Evolutionary conservation across 2,888 invertebrate species (phyloP).

Genomic region (Phania funesta): DNA sequence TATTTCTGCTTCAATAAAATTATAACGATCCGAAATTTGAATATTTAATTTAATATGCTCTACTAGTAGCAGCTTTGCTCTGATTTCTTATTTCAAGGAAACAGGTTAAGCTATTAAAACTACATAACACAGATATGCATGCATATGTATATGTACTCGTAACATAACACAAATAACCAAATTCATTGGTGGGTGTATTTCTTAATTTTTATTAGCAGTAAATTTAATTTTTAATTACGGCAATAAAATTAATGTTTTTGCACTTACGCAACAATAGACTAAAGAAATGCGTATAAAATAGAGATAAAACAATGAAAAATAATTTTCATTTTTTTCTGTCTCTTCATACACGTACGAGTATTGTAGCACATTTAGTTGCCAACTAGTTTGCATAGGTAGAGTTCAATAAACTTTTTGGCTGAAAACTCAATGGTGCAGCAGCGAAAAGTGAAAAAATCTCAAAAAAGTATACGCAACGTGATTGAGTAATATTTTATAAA

Average conservation of each 20-base stretch:
- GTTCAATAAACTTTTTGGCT: slow-evolving; percentile 61
- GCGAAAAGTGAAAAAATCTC: slow-evolving; percentile 25
- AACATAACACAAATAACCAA: too few relatives aligned
- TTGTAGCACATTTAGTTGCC: slow-evolving; percentile 28
- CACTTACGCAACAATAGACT: slow-evolving; percentile 10
- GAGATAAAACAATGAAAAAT: background rate
- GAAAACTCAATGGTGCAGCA: slow-evolving; percentile 26
- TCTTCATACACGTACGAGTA: too few relatives aligned
- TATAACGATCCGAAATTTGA: too few relatives aligned
- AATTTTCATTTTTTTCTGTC: background rate
- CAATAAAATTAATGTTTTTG: slow-evolving; percentile 9
- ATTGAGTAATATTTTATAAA: slow-evolving; percentile 55
- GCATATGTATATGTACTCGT: too few relatives aligned
- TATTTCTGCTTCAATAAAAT: too few relatives aligned
- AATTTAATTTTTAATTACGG: slow-evolving; percentile 9
- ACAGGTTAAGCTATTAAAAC: too few relatives aligned
- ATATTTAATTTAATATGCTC: too few relatives aligned
- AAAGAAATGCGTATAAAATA: slow-evolving; percentile 11
- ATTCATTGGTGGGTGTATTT: too few relatives aligned
- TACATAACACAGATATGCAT: too few relatives aligned
- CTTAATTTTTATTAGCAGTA: background rate
- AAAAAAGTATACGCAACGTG: slow-evolving; percentile 40
- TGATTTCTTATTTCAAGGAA: too few relatives aligned
- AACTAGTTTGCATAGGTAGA: slow-evolving; percentile 59
- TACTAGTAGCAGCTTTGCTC: too few relatives aligned